Base-by-base conservation (phyloP, 2,113 vertebrate species). In the Muntiacus reevesi region DNA sequence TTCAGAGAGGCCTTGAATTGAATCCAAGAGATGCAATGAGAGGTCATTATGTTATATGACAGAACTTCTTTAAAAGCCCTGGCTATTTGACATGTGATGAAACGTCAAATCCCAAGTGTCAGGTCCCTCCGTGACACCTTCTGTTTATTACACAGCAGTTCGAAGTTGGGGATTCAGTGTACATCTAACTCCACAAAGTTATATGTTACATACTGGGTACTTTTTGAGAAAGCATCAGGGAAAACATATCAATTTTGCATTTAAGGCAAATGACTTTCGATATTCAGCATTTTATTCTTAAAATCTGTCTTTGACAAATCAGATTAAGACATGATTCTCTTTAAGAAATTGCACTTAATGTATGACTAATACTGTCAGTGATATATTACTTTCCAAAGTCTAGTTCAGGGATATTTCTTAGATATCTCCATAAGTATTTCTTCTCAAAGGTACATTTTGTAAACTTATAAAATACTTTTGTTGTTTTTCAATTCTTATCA, bases 21-120 rank as follows among this genome's bases (percentile, higher is more conserved):
- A 50, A 93, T 54, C 50, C 62, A 90, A 94, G 81, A 87, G 85
- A 36, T 82, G 54, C 43, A 55, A 50, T 59, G 59, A 91, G 47
- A 50, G 97, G 50, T 45, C 89, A 96, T 8, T 83, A 62, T 30
- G 40, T 40, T 91, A 79, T 43, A 92, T 74, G 57, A 50, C 12
- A 12, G 76, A 50, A n/a, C 83, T 87, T 87, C 90, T 28, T 50
- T 71, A 96, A 96, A 78, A 93, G 76, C 84, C 71, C 47, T 71
- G 59, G 67, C 85, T 79, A 76, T 76, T 78, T 96, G n/a, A 92
- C 97, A 92, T 94, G 55, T 97, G 92, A 98, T 79, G 59, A 94
- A 85, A 91, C 86, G 60, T 84, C 54, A 94, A 81, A 90, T 78
- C 52, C 52, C 67, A 87, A 95, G 0, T 1, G 60, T 13, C 89